These are phyloP conservation scores for Heterodera schachtii DNA, from an alignment of 1,140 invertebrate species.

Conservation along the genomic window DNA sequence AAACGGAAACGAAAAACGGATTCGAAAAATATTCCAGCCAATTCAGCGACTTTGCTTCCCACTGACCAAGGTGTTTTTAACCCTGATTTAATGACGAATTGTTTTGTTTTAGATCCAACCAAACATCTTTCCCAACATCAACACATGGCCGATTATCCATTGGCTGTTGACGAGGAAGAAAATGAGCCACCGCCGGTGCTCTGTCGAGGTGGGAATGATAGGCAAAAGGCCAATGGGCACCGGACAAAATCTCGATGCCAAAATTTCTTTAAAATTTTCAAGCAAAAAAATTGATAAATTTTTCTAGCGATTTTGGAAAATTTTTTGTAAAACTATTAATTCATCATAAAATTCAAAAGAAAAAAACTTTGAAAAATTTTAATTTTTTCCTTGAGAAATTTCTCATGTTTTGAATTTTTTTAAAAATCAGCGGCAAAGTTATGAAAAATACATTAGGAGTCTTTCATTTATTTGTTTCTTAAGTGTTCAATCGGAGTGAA, in stretches of 20 bases:
- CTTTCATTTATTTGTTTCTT: background rate
- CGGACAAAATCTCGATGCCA: no score
- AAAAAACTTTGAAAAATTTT: no score
- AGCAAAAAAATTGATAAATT: no score
- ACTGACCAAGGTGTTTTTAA: background rate
- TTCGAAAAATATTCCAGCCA: background rate
- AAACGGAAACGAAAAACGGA: background rate
- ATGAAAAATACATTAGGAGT: background rate
- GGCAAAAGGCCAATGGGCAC: background rate
- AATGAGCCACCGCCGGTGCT: slow-evolving; percentile 35
- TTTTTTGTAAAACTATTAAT: no score
- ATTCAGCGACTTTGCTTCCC: background rate
- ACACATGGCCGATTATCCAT: background rate
- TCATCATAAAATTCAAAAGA: no score
- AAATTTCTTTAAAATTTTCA: no score
- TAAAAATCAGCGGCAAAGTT: background rate
- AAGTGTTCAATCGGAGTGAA: background rate
- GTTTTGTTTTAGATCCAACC: background rate
- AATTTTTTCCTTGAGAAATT: no score
- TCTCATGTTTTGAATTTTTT: no score
- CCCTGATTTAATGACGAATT: no score
- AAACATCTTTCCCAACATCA: background rate
- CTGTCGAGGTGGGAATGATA: slow-evolving; percentile 19
- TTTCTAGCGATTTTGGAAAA: no score
- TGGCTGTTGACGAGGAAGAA: slow-evolving; percentile 30